Evolutionary conservation across 1,140 invertebrate species (phyloP).

Genomic region (Philotrypesis tridentata): DNA sequence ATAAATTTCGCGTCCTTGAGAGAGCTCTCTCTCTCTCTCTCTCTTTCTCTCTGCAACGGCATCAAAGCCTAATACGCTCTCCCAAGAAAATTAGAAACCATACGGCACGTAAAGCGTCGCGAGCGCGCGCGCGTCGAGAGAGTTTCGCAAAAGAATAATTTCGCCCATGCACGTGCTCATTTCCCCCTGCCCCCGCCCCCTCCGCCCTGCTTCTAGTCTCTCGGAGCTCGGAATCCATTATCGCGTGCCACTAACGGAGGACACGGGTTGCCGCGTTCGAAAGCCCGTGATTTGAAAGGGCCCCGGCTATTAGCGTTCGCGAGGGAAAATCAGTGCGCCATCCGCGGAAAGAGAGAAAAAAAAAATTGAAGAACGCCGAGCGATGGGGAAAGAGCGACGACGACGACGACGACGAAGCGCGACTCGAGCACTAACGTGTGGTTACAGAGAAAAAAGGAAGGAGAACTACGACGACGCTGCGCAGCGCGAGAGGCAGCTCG

Average conservation of each 20-base stretch:
- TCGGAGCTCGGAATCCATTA: constrained; percentile 21
- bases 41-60: neutral
- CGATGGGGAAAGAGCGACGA: constrained; percentile 27
- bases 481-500: neutral
- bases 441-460: constrained; percentile 1
- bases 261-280: constrained; percentile 26
- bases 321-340: constrained; percentile 36
- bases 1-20: neutral
- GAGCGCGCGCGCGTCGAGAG: neutral
- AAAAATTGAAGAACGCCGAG: constrained; percentile 23
- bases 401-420: constrained; percentile 28
- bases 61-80: neutral
- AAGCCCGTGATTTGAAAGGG: constrained; percentile 41
- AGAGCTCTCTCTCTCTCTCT: neutral
- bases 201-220: no score
- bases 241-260: constrained; percentile 42
- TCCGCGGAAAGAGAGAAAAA: neutral
- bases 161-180: constrained; percentile 3
- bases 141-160: constrained; percentile 45
- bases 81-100: constrained; percentile 41
- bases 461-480: no score
- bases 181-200: neutral
- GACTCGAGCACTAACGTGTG: constrained; percentile 19
- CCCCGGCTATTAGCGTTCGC: neutral
- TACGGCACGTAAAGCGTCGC: constrained; percentile 13